Evolutionary conservation across 2,888 invertebrate genomes (phyloP), one percentile per base, ranked within the genome.

Genomic region (Chrysolina haemoptera): DNA sequence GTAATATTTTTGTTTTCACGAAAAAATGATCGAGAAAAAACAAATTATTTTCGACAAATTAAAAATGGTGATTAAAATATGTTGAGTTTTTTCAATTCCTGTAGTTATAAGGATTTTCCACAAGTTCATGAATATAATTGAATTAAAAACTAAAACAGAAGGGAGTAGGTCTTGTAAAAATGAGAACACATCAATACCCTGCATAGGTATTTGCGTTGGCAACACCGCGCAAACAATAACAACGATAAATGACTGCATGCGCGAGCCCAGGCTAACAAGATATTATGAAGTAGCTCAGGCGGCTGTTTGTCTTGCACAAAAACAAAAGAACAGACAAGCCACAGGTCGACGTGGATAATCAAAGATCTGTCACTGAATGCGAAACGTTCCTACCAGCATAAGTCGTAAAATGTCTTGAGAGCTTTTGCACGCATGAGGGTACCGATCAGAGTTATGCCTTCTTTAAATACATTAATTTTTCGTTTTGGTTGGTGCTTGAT

Each of bases 341-440:
- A 70, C 70, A 73, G 73, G 76, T 74, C 74, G 74, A 76, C 71
- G 74, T 53, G 74, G 73, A 74, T 78, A 78, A 76, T 74, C 76
- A 75, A 76, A 70, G 73, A 77, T 77, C 67, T 67, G 78, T 78
- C 76, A 76, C 62, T 74, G 72, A 64, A 75, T 66, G 65, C 72
- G 70, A 74, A 71, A 70, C 65, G 71, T 74, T 75, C 73, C 72
- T 78, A 78, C 78, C 78, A 74, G 78, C 76, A 78, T 78, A 73
- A 70, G 69, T 67, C 69, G 71, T 73, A 69, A 75, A 77, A 68
- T 73, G 71, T 66, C 66, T 63, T 65, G 40, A 69, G 72, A 74
- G 65, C 70, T 74, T 76, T 68, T 68, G 72, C 70, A 59, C 41
- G 62, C 66, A 65, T 73, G 66, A 59, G 65, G 67, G 67, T 67